Evolutionary conservation across 2,888 invertebrate genomes (phyloP).

Genomic region (Tricholauxania praeusta): DNA sequence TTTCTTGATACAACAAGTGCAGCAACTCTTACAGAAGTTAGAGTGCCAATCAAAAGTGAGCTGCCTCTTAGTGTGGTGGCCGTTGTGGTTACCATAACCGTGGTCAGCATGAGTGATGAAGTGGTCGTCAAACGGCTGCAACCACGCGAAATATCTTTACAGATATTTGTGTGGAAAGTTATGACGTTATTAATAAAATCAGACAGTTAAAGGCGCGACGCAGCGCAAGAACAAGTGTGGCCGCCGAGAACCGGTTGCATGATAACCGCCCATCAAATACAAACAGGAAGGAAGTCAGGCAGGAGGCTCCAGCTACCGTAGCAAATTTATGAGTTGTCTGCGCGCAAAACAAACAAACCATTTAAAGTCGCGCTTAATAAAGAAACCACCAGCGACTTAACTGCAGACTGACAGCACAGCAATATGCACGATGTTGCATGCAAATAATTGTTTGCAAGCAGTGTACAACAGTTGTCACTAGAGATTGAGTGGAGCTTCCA

Average conservation of each 20-base stretch:
- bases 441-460: slow-evolving; percentile 4
- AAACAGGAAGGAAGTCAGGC: not conserved
- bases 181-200: slow-evolving; percentile 40
- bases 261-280: slow-evolving; percentile 16
- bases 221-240: not conserved
- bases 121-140: slow-evolving; percentile 16
- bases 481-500: not conserved
- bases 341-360: slow-evolving; percentile 26
- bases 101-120: slow-evolving; percentile 1
- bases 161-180: slow-evolving; percentile 21
- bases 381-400: not conserved
- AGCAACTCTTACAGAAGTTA: slow-evolving; percentile 11
- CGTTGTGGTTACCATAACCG: too few species aligned
- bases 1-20: not conserved
- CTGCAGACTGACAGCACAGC: too few species aligned
- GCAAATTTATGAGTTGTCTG: slow-evolving; percentile 19
- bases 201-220: slow-evolving; percentile 25
- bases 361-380: slow-evolving; percentile 1
- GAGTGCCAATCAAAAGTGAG: not conserved
- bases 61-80: too few species aligned
- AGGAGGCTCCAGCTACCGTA: not conserved
- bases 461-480: not conserved
- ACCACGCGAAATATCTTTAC: slow-evolving; percentile 14
- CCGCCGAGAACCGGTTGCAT: slow-evolving; percentile 26
- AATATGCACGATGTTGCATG: not conserved